Conservation (phyloP, 2,113 vertebrate species). For the Petaurus breviceps region DNA sequence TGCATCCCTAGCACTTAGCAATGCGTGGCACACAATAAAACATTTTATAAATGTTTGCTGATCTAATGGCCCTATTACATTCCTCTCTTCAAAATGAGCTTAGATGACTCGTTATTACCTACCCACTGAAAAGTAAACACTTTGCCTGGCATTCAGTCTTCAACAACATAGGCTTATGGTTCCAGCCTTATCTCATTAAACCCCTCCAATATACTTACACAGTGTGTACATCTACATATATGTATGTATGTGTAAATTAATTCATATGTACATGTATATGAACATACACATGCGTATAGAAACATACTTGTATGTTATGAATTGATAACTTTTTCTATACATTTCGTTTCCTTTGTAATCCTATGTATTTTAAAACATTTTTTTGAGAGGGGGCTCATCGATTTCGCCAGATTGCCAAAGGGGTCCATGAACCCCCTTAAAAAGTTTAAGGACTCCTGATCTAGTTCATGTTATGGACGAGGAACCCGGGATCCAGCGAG, state of each 20-base stretch:
- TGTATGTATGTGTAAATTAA: not conserved
- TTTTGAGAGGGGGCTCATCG: not conserved
- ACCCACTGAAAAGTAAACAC: not conserved
- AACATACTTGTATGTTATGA: too few species aligned
- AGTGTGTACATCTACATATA: too few species aligned
- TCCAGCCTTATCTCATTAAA: not conserved
- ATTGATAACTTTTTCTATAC: not conserved
- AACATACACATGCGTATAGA: not conserved
- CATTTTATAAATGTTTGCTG: not conserved
- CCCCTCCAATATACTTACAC: not conserved
- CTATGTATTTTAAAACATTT: not conserved
- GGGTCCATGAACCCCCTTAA: not conserved
- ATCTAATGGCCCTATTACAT: not conserved
- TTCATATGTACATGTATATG: too few species aligned
- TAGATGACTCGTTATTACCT: not conserved
- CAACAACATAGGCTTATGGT: accelerated
- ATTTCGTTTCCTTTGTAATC: not conserved
- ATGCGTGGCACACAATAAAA: not conserved
- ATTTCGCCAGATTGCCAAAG: not conserved
- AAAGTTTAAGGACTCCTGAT: not conserved
- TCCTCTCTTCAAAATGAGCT: not conserved
- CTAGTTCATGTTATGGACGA: not conserved
- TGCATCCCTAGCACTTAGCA: too few species aligned
- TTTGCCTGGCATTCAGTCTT: not conserved
- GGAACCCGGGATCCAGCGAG: not conserved